Percentiles rank a stretch among this genome's conserved stretches.
phyloP scores from a whole-genome alignment of 2,797 vertebrate genomes.

The Setipinna tenuifilis region DNA sequence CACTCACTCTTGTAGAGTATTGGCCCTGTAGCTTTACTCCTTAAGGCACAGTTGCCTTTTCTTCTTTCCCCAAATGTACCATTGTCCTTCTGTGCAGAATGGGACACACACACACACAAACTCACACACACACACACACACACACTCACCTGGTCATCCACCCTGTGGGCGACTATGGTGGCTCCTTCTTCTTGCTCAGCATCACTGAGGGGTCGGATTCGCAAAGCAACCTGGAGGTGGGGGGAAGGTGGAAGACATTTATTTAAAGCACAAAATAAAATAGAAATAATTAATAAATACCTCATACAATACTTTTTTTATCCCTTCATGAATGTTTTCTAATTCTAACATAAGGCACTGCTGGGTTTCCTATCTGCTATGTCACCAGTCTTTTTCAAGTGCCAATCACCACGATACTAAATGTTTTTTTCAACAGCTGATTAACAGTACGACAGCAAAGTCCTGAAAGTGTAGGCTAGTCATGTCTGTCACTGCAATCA shows the following conservation, averaged over 20 bases:
- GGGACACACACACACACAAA: conserved; percentile 34
- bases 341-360: no score
- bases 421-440: no score
- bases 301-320: not conserved
- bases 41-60: not conserved
- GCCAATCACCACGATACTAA: no score
- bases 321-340: no score
- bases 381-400: no score
- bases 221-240: conserved; percentile 83
- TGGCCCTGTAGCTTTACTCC: not conserved
- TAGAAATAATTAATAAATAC: not conserved
- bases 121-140: conserved; percentile 36
- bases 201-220: conserved; percentile 87
- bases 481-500: not conserved
- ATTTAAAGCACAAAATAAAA: not conserved
- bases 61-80: not conserved
- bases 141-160: conserved; percentile 87
- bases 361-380: no score
- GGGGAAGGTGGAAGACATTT: no score
- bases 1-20: not conserved
- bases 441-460: no score
- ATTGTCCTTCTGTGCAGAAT: not conserved
- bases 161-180: conserved; percentile 82
- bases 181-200: conserved; percentile 86
- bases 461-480: no score